A percentile compares a stretch with the other conserved stretches of the same genome.
phyloP scores from a whole-genome alignment of 2,113 vertebrate species.

The Emydura subglobosa region DNA sequence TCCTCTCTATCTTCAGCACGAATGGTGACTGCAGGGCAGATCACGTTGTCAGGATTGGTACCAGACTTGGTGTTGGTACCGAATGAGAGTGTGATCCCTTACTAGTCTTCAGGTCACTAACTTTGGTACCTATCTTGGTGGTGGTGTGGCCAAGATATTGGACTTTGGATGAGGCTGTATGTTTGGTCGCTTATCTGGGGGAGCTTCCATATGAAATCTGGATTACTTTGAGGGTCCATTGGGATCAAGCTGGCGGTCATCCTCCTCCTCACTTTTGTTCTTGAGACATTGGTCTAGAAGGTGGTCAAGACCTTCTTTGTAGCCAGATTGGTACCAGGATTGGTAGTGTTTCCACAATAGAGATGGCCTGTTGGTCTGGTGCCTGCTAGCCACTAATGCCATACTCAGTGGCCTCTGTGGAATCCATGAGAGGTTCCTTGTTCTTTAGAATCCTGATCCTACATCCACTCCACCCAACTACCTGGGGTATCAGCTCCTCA shows the following conservation, averaged over 20 bases:
- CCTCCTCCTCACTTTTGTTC: neutral
- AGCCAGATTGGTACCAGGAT: neutral
- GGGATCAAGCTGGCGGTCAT: neutral
- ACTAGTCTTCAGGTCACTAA: neutral
- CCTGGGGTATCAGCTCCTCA: no score
- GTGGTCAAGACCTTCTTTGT: neutral
- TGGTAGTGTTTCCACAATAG: neutral
- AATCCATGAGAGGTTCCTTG: no score
- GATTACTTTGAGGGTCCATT: neutral
- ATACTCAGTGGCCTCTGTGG: no score
- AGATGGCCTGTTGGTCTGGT: no score
- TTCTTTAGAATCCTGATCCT: no score
- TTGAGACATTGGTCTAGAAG: neutral
- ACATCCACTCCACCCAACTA: no score
- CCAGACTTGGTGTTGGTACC: neutral
- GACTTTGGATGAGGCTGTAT: neutral
- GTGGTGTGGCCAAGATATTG: neutral
- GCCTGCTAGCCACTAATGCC: no score
- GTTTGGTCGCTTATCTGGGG: neutral
- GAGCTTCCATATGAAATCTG: neutral
- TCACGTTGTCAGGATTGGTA: neutral
- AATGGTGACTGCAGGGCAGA: neutral
- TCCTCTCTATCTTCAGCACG: neutral
- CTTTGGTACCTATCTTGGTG: neutral
- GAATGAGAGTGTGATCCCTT: neutral